Conservation (phyloP, 2,888 invertebrate species). For the Crocallis elinguaria region DNA sequence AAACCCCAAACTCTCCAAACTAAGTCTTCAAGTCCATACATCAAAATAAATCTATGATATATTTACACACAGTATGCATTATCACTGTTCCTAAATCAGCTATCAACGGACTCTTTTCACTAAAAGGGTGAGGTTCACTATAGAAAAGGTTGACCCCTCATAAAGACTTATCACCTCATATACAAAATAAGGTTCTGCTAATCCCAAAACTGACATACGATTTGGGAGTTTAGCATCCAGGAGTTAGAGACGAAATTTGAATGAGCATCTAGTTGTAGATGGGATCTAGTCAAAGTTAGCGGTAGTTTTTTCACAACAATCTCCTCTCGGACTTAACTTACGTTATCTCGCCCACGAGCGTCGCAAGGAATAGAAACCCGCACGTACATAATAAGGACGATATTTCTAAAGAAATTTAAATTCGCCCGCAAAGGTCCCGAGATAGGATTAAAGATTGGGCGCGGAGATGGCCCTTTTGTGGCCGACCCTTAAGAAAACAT, state of each 20-base stretch:
- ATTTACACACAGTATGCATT: constrained; percentile 82
- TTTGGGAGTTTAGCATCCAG: constrained; percentile 53
- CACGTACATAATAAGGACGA: constrained; percentile 84
- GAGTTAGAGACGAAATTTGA: constrained; percentile 67
- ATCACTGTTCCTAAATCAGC: constrained; percentile 84
- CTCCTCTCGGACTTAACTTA: constrained; percentile 84
- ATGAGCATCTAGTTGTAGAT: constrained; percentile 55
- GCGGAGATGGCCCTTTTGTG: constrained; percentile 84
- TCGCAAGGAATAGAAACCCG: constrained; percentile 83
- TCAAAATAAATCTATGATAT: constrained; percentile 83
- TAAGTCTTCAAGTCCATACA: constrained; percentile 64
- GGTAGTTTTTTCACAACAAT: constrained; percentile 84
- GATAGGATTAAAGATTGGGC: constrained; percentile 85
- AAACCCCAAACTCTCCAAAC: constrained; percentile 44
- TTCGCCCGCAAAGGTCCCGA: constrained; percentile 84
- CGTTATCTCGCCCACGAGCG: constrained; percentile 83
- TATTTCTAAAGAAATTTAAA: constrained; percentile 86
- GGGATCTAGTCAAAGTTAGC: constrained; percentile 79
- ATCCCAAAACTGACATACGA: constrained; percentile 60
- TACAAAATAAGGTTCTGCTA: constrained; percentile 84
- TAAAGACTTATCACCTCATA: constrained; percentile 85
- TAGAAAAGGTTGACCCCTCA: constrained; percentile 85
- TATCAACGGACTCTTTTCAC: constrained; percentile 85
- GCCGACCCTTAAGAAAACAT: constrained; percentile 85
- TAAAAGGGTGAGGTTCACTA: constrained; percentile 83